Evolutionary conservation across 2,888 invertebrate species (phyloP).

Genomic region (Leptopilina syphax): DNA sequence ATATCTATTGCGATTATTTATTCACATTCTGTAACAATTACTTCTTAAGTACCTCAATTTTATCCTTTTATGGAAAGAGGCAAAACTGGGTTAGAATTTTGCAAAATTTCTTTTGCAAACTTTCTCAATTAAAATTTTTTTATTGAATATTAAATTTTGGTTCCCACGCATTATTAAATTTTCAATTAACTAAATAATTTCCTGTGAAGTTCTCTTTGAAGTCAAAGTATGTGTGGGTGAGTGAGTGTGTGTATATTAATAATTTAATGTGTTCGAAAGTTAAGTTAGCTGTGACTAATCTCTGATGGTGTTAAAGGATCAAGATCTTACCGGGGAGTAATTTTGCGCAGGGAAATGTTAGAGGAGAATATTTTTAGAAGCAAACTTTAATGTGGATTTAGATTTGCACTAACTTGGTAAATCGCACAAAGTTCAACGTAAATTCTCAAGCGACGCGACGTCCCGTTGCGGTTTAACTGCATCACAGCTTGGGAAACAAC

Average conservation of each 20-base stretch:
- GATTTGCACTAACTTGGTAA: constrained; percentile 16
- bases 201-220: too few species aligned
- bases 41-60: too few species aligned
- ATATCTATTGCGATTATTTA: too few species aligned
- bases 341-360: not conserved
- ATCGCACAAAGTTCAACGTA: constrained; percentile 23
- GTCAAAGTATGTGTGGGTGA: too few species aligned
- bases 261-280: constrained; percentile 4
- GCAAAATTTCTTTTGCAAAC: too few species aligned
- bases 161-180: too few species aligned
- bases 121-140: too few species aligned
- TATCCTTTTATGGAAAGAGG: too few species aligned
- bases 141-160: too few species aligned
- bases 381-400: constrained; percentile 10
- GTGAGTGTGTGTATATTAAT: not conserved
- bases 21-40: too few species aligned
- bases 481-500: constrained; percentile 19
- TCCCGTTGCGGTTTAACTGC: constrained; percentile 24
- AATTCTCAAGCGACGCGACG: not conserved
- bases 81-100: too few species aligned
- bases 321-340: not conserved
- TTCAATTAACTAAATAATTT: too few species aligned
- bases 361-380: not conserved
- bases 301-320: constrained; percentile 11
- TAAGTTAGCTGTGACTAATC: constrained; percentile 1